Evolutionary conservation across 2,113 vertebrate species (phyloP), one percentile per base, ranked within the genome.

Genomic region (Sorex fumeus): DNA sequence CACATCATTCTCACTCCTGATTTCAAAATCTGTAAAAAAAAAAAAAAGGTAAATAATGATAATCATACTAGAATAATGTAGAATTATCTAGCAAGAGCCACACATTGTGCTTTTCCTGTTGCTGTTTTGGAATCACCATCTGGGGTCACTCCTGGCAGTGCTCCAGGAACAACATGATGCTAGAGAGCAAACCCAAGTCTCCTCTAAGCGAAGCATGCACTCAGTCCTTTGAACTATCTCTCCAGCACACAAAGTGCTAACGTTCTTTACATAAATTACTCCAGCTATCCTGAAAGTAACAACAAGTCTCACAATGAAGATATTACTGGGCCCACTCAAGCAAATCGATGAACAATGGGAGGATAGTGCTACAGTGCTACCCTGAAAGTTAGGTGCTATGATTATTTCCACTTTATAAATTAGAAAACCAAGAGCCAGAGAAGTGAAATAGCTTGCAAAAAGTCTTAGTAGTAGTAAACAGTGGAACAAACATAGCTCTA

Each of bases 1-100:
- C 32, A 87, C 92, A 21, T 96, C 90, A 0, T 94, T 95, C 28
- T 91, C 96, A 71, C 91, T 96, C 45, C 96, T 95, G 89, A 97
- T 97, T 69, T 96, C 96, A 95, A 97, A 97, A 90, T 97, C 96
- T 97, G 77, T 32, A 95, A 95, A 50, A 72, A 88, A 91, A 27
- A 95, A 95, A 50, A 72, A 88, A 91, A 27, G 15, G n/a, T 45
- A 90, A 85, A 93, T 12, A 80, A 80, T 75, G 34, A 53, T 25
- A 85, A 53, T 30, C 75, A 67, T 43, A n/a, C 4, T 15, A 6
- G 60, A 43, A 95, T 89, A 43, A 75, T 27, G 43, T 10, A 47
- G 67, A 76, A 57, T 81, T 40, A 69, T 28, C 25, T 47, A 50
- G 32, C 36, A 19, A 9, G 23, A 79, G 30, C 34, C 30, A 72